Conservation (phyloP, 2,888 invertebrate species). For the Morinoia aosen region DNA sequence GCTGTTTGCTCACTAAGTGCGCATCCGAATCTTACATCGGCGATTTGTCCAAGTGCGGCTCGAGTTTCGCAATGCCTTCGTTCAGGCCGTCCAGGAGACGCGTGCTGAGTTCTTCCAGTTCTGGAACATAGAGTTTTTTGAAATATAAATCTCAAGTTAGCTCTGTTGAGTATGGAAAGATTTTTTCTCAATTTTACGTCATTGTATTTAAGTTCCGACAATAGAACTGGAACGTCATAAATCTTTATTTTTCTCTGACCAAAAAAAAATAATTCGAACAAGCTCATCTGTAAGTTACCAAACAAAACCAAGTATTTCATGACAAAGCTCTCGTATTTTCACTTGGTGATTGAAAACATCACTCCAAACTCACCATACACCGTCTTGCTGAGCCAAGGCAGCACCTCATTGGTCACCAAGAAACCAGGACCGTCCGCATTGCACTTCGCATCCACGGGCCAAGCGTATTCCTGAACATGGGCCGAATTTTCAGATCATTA, state of each 20-base stretch:
- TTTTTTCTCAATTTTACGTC: no score
- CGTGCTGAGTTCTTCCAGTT: background rate
- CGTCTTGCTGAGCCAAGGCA: slow-evolving; percentile 7
- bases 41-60: slow-evolving; percentile 5
- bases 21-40: background rate
- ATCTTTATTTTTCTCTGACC: no score
- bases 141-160: background rate
- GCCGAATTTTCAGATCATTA: background rate
- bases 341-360: no score
- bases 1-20: background rate
- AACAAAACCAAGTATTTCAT: no score
- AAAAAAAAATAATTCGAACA: no score
- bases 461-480: background rate
- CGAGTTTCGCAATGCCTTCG: background rate
- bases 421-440: background rate
- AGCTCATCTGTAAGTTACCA: no score
- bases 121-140: background rate
- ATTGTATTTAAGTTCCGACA: no score
- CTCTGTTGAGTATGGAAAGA: background rate
- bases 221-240: no score
- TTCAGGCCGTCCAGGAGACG: slow-evolving; percentile 15
- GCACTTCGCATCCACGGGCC: background rate
- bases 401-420: background rate
- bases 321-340: no score
- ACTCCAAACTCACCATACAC: background rate